These are phyloP conservation scores for Synaphobranchus kaupii DNA, from an alignment of 2,797 vertebrate species.

Conservation along the genomic window DNA sequence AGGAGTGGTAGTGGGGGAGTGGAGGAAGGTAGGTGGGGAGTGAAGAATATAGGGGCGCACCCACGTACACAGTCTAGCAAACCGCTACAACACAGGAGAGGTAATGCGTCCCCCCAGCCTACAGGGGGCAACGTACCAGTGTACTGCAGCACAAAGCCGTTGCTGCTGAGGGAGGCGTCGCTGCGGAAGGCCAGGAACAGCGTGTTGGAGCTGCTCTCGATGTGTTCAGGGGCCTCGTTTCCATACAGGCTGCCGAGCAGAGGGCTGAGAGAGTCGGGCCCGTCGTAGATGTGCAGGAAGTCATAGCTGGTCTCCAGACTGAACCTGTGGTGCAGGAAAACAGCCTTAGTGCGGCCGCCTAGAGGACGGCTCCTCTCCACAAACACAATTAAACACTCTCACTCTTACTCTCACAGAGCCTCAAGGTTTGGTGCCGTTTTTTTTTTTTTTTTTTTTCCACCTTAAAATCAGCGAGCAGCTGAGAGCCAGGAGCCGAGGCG, in stretches of 20 bases:
- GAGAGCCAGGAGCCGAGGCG: not conserved
- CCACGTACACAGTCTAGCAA: too few relatives aligned
- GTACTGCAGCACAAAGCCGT: conserved; percentile 93
- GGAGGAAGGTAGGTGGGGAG: too few relatives aligned
- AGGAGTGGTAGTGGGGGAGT: too few relatives aligned
- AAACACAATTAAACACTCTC: too few relatives aligned
- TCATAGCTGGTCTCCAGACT: conserved; percentile 97
- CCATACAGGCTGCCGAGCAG: conserved; percentile 95
- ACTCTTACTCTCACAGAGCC: not conserved
- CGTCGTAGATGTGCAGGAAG: conserved; percentile 96
- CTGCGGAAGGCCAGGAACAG: conserved; percentile 97
- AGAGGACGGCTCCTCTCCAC: too few relatives aligned
- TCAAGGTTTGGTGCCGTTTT: not conserved
- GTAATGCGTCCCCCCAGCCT: not conserved
- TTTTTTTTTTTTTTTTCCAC: not conserved
- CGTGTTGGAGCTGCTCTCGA: conserved; percentile 94
- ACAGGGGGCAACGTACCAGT: conserved; percentile 74
- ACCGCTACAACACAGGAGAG: not conserved
- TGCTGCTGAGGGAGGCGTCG: conserved; percentile 93
- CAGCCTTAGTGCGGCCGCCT: not conserved
- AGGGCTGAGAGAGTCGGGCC: conserved; percentile 89
- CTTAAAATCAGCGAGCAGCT: not conserved
- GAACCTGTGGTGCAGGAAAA: conserved; percentile 74
- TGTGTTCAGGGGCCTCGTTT: conserved; percentile 85
- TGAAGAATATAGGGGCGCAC: too few relatives aligned